Evolutionary conservation across 2,888 invertebrate genomes (phyloP).

Genomic region (Odontocerum albicorne): DNA sequence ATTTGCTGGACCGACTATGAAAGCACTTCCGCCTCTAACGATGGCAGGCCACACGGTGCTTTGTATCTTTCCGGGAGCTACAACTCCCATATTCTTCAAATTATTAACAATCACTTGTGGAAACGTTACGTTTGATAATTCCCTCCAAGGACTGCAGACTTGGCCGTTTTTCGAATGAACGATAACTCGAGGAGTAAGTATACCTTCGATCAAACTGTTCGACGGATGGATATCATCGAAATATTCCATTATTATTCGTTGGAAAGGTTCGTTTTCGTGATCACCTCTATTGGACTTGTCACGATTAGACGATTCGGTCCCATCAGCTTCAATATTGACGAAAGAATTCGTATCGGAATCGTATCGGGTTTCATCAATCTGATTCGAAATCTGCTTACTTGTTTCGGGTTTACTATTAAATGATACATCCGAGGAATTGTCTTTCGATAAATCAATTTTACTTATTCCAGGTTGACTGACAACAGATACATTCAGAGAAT

Average conservation of each 20-base stretch:
- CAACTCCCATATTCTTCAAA: constrained; percentile 46
- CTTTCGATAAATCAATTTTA: too few relatives aligned
- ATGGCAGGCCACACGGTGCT: constrained; percentile 72
- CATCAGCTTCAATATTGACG: too few relatives aligned
- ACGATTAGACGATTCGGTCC: neutral
- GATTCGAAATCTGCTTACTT: too few relatives aligned
- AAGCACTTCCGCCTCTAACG: constrained; percentile 63
- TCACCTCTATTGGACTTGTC: neutral
- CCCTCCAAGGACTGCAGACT: constrained; percentile 43
- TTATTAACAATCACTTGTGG: constrained; percentile 43
- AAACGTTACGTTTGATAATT: constrained; percentile 46
- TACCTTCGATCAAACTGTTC: constrained; percentile 12
- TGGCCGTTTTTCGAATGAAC: constrained; percentile 50
- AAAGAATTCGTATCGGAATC: too few relatives aligned
- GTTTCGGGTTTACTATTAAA: too few relatives aligned
- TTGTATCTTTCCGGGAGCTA: constrained; percentile 60
- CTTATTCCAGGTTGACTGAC: too few relatives aligned
- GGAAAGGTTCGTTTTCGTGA: neutral
- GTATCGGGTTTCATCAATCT: too few relatives aligned
- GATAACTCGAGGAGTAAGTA: constrained; percentile 46
- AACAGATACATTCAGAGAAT: too few relatives aligned
- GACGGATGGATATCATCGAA: neutral
- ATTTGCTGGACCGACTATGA: constrained; percentile 60
- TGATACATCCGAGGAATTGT: too few relatives aligned
- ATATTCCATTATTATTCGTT: neutral